Evolutionary conservation across 2,113 vertebrate species (phyloP), one percentile per base, ranked within the genome.

Genomic region (Cephalopholis sonnerati): DNA sequence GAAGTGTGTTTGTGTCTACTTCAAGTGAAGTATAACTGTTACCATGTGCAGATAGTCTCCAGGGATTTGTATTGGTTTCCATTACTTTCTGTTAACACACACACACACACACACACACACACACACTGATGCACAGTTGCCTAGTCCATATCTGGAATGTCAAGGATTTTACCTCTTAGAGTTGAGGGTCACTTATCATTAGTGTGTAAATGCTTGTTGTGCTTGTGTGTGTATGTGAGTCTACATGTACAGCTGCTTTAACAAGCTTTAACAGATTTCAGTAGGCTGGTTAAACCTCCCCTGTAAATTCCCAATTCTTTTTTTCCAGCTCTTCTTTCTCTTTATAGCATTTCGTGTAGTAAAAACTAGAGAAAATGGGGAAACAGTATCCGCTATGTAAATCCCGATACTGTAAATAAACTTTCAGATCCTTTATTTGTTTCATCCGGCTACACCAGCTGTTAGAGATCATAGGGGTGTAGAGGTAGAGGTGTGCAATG

Each of bases 1-100:
- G 68, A 61, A 82, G 62, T 81, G 80, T 74, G 68, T 87, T 82
- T 86, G 46, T 82, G 72, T 83, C 57, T 73, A 78, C 85, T 65
- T 69, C 74, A 51, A 32, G 72, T 46, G 57, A 83, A 46, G 41
- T 66, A 17, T 85, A 83, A 90, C 63, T 68, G 44, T 74, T 22
- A 77, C 78, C 86, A 92, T 82, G 77, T 91, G 85, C 72, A 41
- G 75, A 29, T n/a, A 27, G 74, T 79, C 87, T 77, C 22, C 7
- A 20, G 83, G 61, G 84, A 84, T 69, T 69, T 79, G 13, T 46
- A 82, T 59, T 44, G 77, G 63, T 66, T 83, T 74, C 79, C 39
- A 65, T 65, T 65, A 7, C 77, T 84, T 70, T 81, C 7, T 81
- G 16, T 25, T 58, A 7, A 9, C 1, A 62, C 27, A 73, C 62